A percentile compares a stretch with the other conserved stretches of the same genome.
Conservation (phyloP, 2,888 invertebrate genomes). For the Xylophagus ater region DNA sequence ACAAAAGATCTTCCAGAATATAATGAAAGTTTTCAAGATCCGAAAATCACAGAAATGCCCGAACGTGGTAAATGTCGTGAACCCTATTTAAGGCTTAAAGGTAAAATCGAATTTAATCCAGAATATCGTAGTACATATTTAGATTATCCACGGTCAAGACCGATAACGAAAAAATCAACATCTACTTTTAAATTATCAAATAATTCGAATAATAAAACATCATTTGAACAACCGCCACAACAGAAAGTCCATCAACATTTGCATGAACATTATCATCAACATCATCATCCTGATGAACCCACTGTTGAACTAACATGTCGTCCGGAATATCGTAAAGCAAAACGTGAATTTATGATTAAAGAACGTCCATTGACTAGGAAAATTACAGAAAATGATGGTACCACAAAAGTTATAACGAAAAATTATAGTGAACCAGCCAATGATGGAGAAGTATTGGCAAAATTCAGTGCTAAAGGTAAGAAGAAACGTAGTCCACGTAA, state of each 20-base stretch:
- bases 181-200: constrained; percentile 33
- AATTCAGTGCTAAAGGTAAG: constrained; percentile 15
- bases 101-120: constrained; percentile 38
- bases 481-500: constrained; percentile 21
- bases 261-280: no score
- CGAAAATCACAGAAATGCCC: constrained; percentile 34
- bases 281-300: constrained; percentile 11
- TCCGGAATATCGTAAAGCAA: constrained; percentile 37
- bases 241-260: no score
- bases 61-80: constrained; percentile 35
- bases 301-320: constrained; percentile 24
- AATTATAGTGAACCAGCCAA: neutral
- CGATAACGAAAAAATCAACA: constrained; percentile 32
- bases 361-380: constrained; percentile 27
- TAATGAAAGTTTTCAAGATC: constrained; percentile 36
- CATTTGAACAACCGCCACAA: no score
- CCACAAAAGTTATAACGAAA: neutral
- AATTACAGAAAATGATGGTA: constrained; percentile 17
- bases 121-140: constrained; percentile 36
- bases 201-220: no score
- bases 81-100: constrained; percentile 33
- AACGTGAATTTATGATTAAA: constrained; percentile 33
- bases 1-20: constrained; percentile 35
- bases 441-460: constrained; percentile 13
- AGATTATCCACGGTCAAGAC: constrained; percentile 36